phyloP scores from a whole-genome alignment of 2,113 vertebrate species.

The Tiliqua scincoides region DNA sequence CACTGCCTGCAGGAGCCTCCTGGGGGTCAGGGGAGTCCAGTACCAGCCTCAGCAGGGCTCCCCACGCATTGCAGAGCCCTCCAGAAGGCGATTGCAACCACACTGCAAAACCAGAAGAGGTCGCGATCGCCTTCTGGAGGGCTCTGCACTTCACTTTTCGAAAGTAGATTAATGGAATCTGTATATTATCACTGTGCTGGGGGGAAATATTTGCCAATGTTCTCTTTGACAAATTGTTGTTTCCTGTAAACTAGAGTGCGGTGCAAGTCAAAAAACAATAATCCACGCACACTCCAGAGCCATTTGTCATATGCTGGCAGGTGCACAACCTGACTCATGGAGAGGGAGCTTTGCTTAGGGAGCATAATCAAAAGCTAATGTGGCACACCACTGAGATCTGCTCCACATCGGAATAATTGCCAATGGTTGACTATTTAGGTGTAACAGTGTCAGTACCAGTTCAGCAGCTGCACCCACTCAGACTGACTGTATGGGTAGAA shows the following conservation, averaged over 20 bases:
- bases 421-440: neutral
- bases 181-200: neutral
- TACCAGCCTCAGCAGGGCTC: too few species aligned
- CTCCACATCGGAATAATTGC: conserved; percentile 11
- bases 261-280: neutral
- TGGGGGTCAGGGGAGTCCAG: too few species aligned
- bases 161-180: neutral
- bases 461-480: neutral
- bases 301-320: conserved; percentile 2
- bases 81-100: too few species aligned
- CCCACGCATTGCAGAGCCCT: too few species aligned
- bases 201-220: neutral
- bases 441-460: neutral
- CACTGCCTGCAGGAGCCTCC: too few species aligned
- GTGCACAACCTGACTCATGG: neutral
- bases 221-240: neutral
- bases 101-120: too few species aligned
- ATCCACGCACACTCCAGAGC: neutral
- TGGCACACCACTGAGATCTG: conserved; percentile 10
- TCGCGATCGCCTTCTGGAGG: too few species aligned
- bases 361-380: conserved; percentile 9
- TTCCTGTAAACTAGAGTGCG: neutral
- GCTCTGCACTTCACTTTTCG: neutral
- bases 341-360: neutral
- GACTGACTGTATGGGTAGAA: neutral